phyloP scores from a whole-genome alignment of 2,888 invertebrate genomes.

The Chironomus riparius region DNA sequence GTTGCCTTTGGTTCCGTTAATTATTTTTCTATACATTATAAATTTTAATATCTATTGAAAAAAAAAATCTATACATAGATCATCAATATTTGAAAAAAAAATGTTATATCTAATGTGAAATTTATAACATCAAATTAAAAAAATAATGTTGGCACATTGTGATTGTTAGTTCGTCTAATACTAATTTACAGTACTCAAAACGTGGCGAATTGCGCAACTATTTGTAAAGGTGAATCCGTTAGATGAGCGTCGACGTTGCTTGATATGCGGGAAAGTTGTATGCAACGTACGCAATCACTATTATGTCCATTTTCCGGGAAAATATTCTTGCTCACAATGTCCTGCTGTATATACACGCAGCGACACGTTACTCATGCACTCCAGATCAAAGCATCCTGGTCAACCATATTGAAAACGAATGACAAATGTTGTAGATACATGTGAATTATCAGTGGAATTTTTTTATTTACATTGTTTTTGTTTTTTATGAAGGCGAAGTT shows the following conservation, averaged over 20 bases:
- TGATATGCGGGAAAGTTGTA: constrained; percentile 52
- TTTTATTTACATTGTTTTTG: no score
- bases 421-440: not conserved
- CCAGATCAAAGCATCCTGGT: constrained; percentile 48
- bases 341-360: constrained; percentile 51
- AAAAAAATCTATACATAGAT: no score
- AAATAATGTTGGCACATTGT: not conserved
- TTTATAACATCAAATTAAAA: not conserved
- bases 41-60: not conserved
- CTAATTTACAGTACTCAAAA: constrained; percentile 49
- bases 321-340: constrained; percentile 49
- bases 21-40: not conserved
- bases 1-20: not conserved
- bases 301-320: constrained; percentile 52
- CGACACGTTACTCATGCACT: constrained; percentile 50
- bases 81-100: no score
- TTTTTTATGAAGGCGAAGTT: no score
- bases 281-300: constrained; percentile 54
- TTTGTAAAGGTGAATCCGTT: constrained; percentile 50
- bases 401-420: not conserved
- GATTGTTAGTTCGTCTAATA: not conserved
- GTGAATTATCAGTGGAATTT: no score
- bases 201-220: constrained; percentile 49
- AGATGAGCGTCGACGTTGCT: constrained; percentile 50
- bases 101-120: not conserved